A percentile compares a stretch with the other conserved stretches of the same genome.
phyloP scores from a whole-genome alignment of 1,140 invertebrate species.

The Drosophila sp. region DNA sequence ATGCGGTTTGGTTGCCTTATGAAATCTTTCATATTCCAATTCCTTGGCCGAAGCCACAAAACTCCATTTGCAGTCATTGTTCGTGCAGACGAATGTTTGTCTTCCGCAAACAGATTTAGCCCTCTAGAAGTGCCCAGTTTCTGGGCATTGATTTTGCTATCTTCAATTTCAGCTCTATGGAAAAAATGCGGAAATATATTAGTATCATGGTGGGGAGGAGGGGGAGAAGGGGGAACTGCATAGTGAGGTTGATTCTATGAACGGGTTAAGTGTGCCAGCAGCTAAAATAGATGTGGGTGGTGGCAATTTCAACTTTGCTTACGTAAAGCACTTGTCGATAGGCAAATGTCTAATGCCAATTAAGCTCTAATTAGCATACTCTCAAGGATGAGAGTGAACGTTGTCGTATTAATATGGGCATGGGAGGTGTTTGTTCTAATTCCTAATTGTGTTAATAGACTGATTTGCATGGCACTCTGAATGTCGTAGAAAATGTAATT shows the following conservation, averaged over 20 bases:
- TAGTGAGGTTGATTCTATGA: slow-evolving; percentile 17
- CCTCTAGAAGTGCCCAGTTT: slow-evolving; percentile 17
- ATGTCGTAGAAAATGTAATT: neutral
- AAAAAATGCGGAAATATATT: slow-evolving; percentile 51
- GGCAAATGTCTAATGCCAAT: slow-evolving; percentile 46
- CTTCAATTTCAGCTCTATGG: slow-evolving; percentile 16
- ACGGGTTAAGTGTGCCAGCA: slow-evolving; percentile 49
- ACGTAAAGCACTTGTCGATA: slow-evolving; percentile 41
- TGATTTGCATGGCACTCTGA: neutral
- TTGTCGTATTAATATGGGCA: neutral
- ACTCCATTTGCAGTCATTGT: slow-evolving; percentile 27
- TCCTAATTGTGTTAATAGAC: slow-evolving; percentile 48
- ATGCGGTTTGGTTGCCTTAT: slow-evolving; percentile 14
- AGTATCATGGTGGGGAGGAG: too few relatives aligned
- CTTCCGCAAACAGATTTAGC: slow-evolving; percentile 55
- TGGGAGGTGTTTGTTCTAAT: slow-evolving; percentile 27
- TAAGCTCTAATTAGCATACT: slow-evolving; percentile 60
- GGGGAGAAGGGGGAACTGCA: neutral
- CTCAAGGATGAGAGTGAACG: slow-evolving; percentile 17
- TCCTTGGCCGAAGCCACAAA: slow-evolving; percentile 41
- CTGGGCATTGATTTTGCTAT: slow-evolving; percentile 23
- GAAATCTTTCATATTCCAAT: slow-evolving; percentile 33
- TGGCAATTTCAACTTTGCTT: slow-evolving; percentile 29
- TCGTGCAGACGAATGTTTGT: slow-evolving; percentile 29
- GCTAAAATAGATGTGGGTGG: slow-evolving; percentile 17